Percentiles rank a stretch among this genome's conserved stretches.
phyloP scores from a whole-genome alignment of 1,140 invertebrate genomes.

The Drosophila seguyi region DNA sequence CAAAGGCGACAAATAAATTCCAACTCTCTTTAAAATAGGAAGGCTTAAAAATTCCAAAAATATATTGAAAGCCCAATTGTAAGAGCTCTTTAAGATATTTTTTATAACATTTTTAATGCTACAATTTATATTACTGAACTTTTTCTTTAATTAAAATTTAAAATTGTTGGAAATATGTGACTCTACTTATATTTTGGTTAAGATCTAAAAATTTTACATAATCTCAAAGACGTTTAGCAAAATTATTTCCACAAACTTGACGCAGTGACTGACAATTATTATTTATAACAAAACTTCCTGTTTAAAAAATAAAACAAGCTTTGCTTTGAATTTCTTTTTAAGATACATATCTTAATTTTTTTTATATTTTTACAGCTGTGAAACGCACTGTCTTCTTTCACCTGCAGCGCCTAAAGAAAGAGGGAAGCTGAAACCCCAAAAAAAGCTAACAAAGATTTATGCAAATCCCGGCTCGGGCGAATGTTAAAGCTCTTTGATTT shows the following conservation, averaged over 20 bases:
- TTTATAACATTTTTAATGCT: too few relatives aligned
- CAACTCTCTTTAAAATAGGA: too few relatives aligned
- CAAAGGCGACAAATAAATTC: too few relatives aligned
- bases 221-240: neutral
- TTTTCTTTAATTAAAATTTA: too few relatives aligned
- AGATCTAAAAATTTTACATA: neutral
- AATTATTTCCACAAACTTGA: neutral
- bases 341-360: neutral
- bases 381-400: slow-evolving; percentile 6
- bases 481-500: slow-evolving; percentile 61
- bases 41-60: too few relatives aligned
- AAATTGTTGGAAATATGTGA: too few relatives aligned
- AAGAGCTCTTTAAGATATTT: too few relatives aligned
- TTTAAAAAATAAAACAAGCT: neutral
- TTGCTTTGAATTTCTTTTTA: neutral
- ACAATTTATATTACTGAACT: too few relatives aligned
- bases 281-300: neutral
- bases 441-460: slow-evolving; percentile 71
- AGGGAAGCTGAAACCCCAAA: slow-evolving; percentile 14
- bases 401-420: slow-evolving; percentile 16
- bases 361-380: neutral
- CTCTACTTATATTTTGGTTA: neutral
- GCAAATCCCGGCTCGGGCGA: slow-evolving; percentile 54
- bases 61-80: too few relatives aligned
- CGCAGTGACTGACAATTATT: slow-evolving; percentile 2